Evolutionary conservation across 2,797 vertebrate species (phyloP).

Genomic region (Sebastes trivittatus): DNA sequence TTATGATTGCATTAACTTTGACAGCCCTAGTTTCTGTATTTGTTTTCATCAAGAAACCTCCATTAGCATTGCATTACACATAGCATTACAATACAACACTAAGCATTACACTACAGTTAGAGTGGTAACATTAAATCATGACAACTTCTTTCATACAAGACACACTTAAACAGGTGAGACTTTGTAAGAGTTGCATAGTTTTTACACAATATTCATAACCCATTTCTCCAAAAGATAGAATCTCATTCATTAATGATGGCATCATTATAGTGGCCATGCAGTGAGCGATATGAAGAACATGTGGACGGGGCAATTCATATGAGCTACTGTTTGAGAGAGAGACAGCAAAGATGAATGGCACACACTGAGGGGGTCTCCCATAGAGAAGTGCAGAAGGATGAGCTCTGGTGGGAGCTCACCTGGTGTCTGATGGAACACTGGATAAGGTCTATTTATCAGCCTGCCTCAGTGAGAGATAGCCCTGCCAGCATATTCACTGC

Average conservation of each 20-base stretch:
- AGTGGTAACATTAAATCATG: neutral
- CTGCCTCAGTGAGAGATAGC: constrained; percentile 48
- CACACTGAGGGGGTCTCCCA: constrained; percentile 39
- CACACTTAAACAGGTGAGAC: neutral
- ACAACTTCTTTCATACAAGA: neutral
- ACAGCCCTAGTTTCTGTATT: neutral
- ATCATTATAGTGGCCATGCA: neutral
- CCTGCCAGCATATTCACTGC: constrained; percentile 34
- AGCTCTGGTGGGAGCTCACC: constrained; percentile 42
- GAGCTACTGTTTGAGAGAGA: neutral
- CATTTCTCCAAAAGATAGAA: neutral
- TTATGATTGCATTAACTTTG: no score
- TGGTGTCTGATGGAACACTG: constrained; percentile 53
- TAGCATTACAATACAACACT: neutral
- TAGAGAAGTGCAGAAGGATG: neutral
- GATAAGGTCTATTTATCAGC: constrained; percentile 63
- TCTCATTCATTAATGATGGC: neutral
- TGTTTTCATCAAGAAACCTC: neutral
- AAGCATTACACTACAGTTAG: neutral
- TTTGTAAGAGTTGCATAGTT: neutral
- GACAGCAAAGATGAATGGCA: constrained; percentile 14
- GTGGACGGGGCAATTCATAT: neutral
- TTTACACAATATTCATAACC: neutral
- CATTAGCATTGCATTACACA: neutral
- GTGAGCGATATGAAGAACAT: neutral